Percentiles rank a stretch among this genome's conserved stretches.
Evolutionary conservation across 2,113 vertebrate genomes (phyloP).

Genomic region (Jacana jacana): DNA sequence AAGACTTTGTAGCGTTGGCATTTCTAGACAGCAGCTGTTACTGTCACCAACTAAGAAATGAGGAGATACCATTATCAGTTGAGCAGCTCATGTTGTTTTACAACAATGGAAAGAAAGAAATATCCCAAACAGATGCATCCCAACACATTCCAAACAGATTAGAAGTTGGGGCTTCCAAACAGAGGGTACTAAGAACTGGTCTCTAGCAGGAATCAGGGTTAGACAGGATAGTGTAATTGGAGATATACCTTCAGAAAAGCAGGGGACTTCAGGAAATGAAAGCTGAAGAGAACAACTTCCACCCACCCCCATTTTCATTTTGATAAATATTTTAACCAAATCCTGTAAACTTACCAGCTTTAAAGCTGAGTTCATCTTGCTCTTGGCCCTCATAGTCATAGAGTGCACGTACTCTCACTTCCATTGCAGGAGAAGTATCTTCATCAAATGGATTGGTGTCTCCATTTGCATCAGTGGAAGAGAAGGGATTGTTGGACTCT

Average conservation of each 20-base stretch:
- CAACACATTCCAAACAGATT: not conserved
- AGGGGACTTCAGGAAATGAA: not conserved
- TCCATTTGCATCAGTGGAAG: slow-evolving; percentile 82
- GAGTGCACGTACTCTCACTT: slow-evolving; percentile 88
- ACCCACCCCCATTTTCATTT: not conserved
- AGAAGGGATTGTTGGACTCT: slow-evolving; percentile 90
- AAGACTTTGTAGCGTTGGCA: not conserved
- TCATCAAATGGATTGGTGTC: slow-evolving; percentile 96
- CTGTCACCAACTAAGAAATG: not conserved
- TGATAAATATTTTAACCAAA: not conserved
- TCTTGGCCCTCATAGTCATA: slow-evolving; percentile 98
- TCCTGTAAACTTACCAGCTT: slow-evolving; percentile 80
- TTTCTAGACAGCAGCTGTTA: not conserved
- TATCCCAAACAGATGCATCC: not conserved
- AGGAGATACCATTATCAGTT: not conserved
- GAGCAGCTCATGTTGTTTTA: not conserved
- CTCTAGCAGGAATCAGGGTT: not conserved
- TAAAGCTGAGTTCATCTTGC: slow-evolving; percentile 96
- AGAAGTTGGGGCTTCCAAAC: not conserved
- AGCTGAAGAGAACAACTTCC: not conserved
- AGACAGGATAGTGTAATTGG: not conserved
- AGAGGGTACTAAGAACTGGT: not conserved
- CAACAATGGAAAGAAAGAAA: not conserved
- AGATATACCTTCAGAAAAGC: not conserved
- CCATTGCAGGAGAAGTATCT: slow-evolving; percentile 74